Base-by-base conservation (phyloP, 2,888 invertebrate species). In the Andrena fulva region DNA sequence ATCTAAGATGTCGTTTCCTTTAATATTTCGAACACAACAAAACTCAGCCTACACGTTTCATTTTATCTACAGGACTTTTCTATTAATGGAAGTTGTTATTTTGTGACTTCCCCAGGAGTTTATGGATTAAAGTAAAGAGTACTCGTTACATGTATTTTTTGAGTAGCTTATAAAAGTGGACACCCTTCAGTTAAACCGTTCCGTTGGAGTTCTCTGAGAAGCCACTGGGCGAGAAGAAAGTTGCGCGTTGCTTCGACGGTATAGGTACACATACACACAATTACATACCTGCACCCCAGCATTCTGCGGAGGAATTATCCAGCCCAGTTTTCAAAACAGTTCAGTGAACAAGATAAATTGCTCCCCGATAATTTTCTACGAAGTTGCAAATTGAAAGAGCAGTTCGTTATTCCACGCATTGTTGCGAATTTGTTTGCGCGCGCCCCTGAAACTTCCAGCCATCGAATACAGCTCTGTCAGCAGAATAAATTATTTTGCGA, bases 311-410 rank as follows among this genome's bases (percentile, higher is more conserved):
- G 50, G 59, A 75, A 70, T 75, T 60, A 29, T 16, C 10, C 35
- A 8, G 27, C 52, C 10, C 69, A 50, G 60, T 35, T 75, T 56
- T 27, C 12, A 72, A 72, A 77, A 56, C 48, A n/a, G n/a, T 29
- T 12, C 29, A n/a, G 4, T 20, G n/a, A 77, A 72, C 64, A 33
- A 59, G 54, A 35, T 50, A 27, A 72, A 64, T 56, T 31, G 24
- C 31, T 59, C 29, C 8, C 10, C 54, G 16, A 8, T 56, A 72
- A 73, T 77, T 73, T 60, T 20, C 29, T n/a, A 1, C 50, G 10
- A 59, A 66, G 27, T 66, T 77, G 35, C 50, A 66, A 73, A 73
- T 60, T 60, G 60, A 66, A 60, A 73, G n/a, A 59, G 48, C 12
- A 59, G 16, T 66, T 59, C 33, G 48, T 50, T 74, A 31, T 27